A percentile compares a stretch with the other conserved stretches of the same genome.
phyloP scores from a whole-genome alignment of 2,888 invertebrate genomes.

The Diarsia rubi region DNA sequence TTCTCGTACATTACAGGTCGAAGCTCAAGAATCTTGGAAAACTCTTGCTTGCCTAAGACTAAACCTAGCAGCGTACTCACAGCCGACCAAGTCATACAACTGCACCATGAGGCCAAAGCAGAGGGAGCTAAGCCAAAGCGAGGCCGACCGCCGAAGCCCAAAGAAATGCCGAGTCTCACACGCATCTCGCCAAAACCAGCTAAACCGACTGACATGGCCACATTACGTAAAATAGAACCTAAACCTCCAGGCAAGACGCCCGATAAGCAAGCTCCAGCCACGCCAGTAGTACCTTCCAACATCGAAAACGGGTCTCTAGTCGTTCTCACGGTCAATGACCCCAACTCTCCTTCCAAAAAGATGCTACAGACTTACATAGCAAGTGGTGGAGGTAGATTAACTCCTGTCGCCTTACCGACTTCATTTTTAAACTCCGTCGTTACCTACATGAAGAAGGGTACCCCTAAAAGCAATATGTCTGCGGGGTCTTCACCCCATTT shows the following conservation, averaged over 20 bases:
- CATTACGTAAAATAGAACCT: slow-evolving; percentile 59
- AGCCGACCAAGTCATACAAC: slow-evolving; percentile 77
- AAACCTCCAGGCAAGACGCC: slow-evolving; percentile 57
- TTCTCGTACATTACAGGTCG: slow-evolving; percentile 71
- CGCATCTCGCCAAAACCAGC: slow-evolving; percentile 30
- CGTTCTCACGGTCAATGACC: slow-evolving; percentile 85
- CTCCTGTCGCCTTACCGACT: slow-evolving; percentile 82
- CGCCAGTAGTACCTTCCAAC: slow-evolving; percentile 76
- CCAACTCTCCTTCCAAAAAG: slow-evolving; percentile 83
- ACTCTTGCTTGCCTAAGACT: slow-evolving; percentile 59
- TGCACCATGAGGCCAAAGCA: slow-evolving; percentile 65
- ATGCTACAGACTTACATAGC: slow-evolving; percentile 87
- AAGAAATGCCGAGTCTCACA: neutral
- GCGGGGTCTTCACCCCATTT: slow-evolving; percentile 87
- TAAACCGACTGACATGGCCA: slow-evolving; percentile 54
- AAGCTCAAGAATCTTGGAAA: slow-evolving; percentile 75
- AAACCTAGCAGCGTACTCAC: slow-evolving; percentile 58
- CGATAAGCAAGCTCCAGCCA: slow-evolving; percentile 49
- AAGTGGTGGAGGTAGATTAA: slow-evolving; percentile 78
- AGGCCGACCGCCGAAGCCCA: slow-evolving; percentile 33
- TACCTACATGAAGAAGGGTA: slow-evolving; percentile 84
- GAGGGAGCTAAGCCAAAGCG: neutral
- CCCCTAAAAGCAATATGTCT: slow-evolving; percentile 74
- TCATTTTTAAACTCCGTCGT: slow-evolving; percentile 83
- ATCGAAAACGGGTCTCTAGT: slow-evolving; percentile 86